These are phyloP conservation scores for Hylyphantes graminicola DNA, from an alignment of 1,140 invertebrate genomes.

Conservation along the genomic window DNA sequence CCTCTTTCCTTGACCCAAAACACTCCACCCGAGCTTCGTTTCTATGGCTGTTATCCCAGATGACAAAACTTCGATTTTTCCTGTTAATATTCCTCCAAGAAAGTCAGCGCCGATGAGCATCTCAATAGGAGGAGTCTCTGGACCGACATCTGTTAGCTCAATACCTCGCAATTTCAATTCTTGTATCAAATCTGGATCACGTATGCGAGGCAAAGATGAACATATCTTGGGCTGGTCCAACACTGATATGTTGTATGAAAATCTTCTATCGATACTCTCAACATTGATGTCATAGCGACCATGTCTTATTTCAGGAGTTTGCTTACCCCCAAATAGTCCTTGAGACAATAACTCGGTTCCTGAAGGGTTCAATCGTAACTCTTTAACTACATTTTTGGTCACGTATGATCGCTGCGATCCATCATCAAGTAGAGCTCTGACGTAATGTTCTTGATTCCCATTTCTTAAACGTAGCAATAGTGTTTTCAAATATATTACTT, in stretches of 20 bases:
- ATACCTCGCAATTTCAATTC: background rate
- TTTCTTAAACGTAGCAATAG: slow-evolving; percentile 18
- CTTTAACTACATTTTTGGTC: slow-evolving; percentile 1
- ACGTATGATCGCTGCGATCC: slow-evolving; percentile 37
- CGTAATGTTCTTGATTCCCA: background rate
- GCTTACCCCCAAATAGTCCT: background rate
- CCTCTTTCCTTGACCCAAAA: background rate
- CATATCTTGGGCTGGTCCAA: background rate
- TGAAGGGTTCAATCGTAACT: background rate
- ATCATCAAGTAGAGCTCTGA: slow-evolving; percentile 29
- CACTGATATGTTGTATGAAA: background rate
- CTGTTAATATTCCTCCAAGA: background rate
- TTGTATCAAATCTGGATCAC: background rate
- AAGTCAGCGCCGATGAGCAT: background rate
- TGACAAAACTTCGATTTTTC: background rate
- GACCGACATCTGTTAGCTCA: background rate
- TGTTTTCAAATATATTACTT: slow-evolving; percentile 36
- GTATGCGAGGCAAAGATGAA: background rate
- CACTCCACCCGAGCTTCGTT: background rate
- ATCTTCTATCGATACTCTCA: background rate
- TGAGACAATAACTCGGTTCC: background rate
- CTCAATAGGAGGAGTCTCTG: background rate
- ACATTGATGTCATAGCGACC: background rate
- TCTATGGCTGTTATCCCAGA: background rate
- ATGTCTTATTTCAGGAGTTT: background rate